Evolutionary conservation across 2,888 invertebrate species (phyloP).

Genomic region (Heteropelma amictum): DNA sequence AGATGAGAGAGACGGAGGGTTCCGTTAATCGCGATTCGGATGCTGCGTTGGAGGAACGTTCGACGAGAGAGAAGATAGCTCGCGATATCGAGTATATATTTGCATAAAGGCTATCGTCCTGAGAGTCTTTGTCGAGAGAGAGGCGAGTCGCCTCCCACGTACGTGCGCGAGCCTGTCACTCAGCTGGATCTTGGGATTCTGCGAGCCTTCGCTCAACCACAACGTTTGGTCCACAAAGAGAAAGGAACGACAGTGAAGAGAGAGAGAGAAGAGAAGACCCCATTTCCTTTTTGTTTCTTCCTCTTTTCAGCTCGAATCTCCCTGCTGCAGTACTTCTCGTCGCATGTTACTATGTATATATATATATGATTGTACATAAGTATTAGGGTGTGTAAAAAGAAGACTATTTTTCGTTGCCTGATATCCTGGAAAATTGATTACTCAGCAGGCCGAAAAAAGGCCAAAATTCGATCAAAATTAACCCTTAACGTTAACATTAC

Average conservation of each 20-base stretch:
- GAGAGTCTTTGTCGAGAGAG: slow-evolving; percentile 69
- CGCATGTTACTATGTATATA: too few species aligned
- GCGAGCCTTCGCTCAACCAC: slow-evolving; percentile 60
- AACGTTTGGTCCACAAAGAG: slow-evolving; percentile 27
- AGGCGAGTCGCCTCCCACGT: slow-evolving; percentile 73
- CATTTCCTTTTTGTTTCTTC: slow-evolving; percentile 55
- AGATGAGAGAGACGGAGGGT: slow-evolving; percentile 41
- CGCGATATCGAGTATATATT: slow-evolving; percentile 66
- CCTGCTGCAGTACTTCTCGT: slow-evolving; percentile 62
- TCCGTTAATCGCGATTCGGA: slow-evolving; percentile 57
- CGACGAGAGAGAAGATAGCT: slow-evolving; percentile 51
- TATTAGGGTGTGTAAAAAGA: too few species aligned
- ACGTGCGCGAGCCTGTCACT: slow-evolving; percentile 74
- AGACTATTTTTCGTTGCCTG: too few species aligned
- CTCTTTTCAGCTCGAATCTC: slow-evolving; percentile 66
- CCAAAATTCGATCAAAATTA: too few species aligned
- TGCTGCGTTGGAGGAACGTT: slow-evolving; percentile 41
- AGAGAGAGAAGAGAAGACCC: slow-evolving; percentile 43
- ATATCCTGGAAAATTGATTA: too few species aligned
- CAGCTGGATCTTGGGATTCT: slow-evolving; percentile 67
- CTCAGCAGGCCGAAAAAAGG: too few species aligned
- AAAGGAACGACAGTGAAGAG: slow-evolving; percentile 11
- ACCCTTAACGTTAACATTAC: too few species aligned
- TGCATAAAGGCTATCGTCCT: slow-evolving; percentile 73
- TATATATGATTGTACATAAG: too few species aligned